These are phyloP conservation scores for Elymnias hypermnestra DNA, from an alignment of 1,140 invertebrate species.

Conservation along the genomic window DNA sequence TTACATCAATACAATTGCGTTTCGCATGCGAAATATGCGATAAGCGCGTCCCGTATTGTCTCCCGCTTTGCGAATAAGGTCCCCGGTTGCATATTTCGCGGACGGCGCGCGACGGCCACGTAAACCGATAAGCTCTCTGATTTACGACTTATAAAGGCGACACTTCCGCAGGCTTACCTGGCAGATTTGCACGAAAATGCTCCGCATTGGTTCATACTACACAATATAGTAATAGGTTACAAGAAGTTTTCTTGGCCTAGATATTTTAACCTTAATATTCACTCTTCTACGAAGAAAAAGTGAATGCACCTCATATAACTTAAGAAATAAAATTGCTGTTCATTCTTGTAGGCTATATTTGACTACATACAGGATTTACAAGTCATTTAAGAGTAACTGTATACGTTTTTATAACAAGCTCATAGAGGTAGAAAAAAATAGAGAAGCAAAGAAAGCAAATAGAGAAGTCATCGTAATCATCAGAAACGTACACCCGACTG, in stretches of 20 bases:
- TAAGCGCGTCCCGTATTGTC: slow-evolving; percentile 25
- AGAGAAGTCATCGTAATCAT: no score
- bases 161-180: slow-evolving; percentile 47
- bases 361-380: no score
- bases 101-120: slow-evolving; percentile 34
- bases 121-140: slow-evolving; percentile 53
- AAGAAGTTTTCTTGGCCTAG: slow-evolving; percentile 8
- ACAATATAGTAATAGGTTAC: slow-evolving; percentile 19
- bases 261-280: no score
- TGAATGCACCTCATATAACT: no score
- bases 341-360: no score
- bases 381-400: no score
- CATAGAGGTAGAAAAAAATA: no score
- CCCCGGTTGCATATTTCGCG: slow-evolving; percentile 42
- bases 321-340: no score
- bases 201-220: background rate
- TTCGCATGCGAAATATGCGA: slow-evolving; percentile 26
- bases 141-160: slow-evolving; percentile 57
- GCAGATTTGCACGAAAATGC: slow-evolving; percentile 43
- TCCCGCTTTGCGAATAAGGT: slow-evolving; percentile 25
- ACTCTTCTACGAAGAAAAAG: no score
- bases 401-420: no score
- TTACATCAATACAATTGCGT: slow-evolving; percentile 24
- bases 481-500: no score
- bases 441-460: no score